A percentile compares a stretch with the other conserved stretches of the same genome.
These are phyloP conservation scores for Corticium candelabrum DNA, from an alignment of 37 sponge, comb jelly and placozoan genomes.

Conservation along the genomic window DNA sequence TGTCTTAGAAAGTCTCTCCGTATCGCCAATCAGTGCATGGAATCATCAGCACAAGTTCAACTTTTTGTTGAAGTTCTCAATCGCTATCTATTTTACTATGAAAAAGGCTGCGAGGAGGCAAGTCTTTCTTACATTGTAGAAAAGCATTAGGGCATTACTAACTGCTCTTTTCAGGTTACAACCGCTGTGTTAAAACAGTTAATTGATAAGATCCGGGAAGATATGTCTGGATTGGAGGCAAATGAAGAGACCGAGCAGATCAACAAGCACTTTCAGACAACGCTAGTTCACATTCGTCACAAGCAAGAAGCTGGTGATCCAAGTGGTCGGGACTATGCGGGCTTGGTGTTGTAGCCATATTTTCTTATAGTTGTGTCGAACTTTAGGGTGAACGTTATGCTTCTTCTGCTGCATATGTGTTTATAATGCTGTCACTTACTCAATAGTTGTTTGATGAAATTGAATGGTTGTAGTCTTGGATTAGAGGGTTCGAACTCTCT, in stretches of 20 bases:
- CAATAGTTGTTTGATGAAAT: too few species aligned
- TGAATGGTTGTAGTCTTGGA: too few species aligned
- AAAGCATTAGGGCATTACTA: neutral
- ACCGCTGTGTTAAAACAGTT: slow-evolving; percentile 57
- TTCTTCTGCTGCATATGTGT: too few species aligned
- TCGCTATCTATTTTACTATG: slow-evolving; percentile 73
- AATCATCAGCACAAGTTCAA: slow-evolving; percentile 76
- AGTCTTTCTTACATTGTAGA: slow-evolving; percentile 2
- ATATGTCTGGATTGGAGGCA: slow-evolving; percentile 47
- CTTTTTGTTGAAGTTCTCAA: slow-evolving; percentile 89
- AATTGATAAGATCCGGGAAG: slow-evolving; percentile 76
- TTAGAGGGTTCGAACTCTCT: too few species aligned
- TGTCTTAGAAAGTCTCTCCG: slow-evolving; percentile 89
- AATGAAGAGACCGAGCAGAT: slow-evolving; percentile 62
- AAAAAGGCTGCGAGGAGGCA: slow-evolving; percentile 80
- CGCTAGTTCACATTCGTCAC: slow-evolving; percentile 54
- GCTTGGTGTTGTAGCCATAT: slow-evolving; percentile 19
- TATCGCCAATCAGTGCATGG: slow-evolving; percentile 97
- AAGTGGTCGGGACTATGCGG: slow-evolving; percentile 24
- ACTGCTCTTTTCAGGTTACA: slow-evolving; percentile 32
- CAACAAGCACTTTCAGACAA: slow-evolving; percentile 74
- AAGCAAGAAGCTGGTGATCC: slow-evolving; percentile 24
- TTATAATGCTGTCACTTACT: too few species aligned
- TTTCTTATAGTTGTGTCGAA: too few species aligned
- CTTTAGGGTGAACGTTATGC: too few species aligned